These are phyloP conservation scores for Anoplopoma fimbria DNA, from an alignment of 2,113 vertebrate genomes.

Conservation along the genomic window DNA sequence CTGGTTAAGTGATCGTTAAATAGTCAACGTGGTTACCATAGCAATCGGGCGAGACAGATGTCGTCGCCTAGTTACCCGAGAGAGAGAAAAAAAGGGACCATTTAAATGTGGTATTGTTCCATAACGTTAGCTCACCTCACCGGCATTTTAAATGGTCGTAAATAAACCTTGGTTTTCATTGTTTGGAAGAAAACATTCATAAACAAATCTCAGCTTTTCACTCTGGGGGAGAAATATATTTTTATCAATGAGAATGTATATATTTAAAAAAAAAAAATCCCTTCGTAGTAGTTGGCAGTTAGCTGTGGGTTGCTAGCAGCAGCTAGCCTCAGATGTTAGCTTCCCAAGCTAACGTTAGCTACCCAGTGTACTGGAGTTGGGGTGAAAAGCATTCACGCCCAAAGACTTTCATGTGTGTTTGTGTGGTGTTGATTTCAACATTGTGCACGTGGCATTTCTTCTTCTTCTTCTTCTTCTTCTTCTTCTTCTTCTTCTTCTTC, in stretches of 20 bases:
- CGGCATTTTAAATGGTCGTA: slow-evolving; percentile 58
- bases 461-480: no score
- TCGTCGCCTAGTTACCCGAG: not conserved
- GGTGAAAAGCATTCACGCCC: slow-evolving; percentile 71
- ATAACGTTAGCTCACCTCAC: slow-evolving; percentile 24
- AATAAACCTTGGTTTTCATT: slow-evolving; percentile 40
- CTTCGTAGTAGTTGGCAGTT: not conserved
- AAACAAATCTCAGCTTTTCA: not conserved
- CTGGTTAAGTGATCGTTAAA: not conserved
- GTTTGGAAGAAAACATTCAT: not conserved
- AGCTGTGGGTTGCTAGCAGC: slow-evolving; percentile 27
- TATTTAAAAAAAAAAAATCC: not conserved
- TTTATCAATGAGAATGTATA: not conserved
- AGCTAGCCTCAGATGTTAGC: slow-evolving; percentile 62
- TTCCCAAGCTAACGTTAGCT: slow-evolving; percentile 57
- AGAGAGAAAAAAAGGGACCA: not conserved
- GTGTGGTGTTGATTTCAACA: slow-evolving; percentile 57
- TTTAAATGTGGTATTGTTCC: slow-evolving; percentile 2
- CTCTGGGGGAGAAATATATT: not conserved
- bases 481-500: no score
- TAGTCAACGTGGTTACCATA: not conserved
- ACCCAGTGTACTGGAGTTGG: slow-evolving; percentile 26
- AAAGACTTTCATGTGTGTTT: slow-evolving; percentile 45
- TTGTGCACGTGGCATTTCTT: slow-evolving; percentile 72
- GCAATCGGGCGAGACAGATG: not conserved